A percentile compares a stretch with the other conserved stretches of the same genome.
phyloP scores from a whole-genome alignment of 2,888 invertebrate genomes.

The Meteorus colon region DNA sequence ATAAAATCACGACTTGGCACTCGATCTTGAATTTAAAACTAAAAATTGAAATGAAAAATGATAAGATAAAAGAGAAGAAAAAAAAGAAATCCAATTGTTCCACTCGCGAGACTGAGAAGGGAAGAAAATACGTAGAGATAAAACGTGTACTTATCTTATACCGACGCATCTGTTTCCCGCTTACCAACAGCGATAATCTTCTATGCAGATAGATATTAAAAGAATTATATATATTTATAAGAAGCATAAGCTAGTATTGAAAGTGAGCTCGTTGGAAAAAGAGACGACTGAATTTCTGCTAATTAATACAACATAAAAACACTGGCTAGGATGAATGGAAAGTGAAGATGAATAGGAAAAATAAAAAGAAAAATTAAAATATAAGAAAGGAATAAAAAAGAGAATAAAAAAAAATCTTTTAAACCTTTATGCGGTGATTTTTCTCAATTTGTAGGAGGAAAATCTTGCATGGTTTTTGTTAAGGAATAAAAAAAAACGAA shows the following conservation, averaged over 20 bases:
- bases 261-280: constrained; percentile 4
- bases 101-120: constrained; percentile 1
- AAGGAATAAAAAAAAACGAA: constrained; percentile 47
- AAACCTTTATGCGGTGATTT: constrained; percentile 1
- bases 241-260: neutral
- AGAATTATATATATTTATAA: neutral
- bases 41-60: neutral
- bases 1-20: constrained; percentile 37
- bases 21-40: neutral
- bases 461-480: constrained; percentile 12
- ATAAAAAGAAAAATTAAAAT: constrained; percentile 2
- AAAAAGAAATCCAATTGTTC: constrained; percentile 12
- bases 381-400: constrained; percentile 4
- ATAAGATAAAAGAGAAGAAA: constrained; percentile 6
- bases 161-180: constrained; percentile 39
- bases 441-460: constrained; percentile 20
- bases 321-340: neutral
- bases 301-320: constrained; percentile 27
- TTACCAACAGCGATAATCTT: constrained; percentile 35
- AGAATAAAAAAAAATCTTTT: neutral
- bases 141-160: constrained; percentile 25
- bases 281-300: constrained; percentile 19
- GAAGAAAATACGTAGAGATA: constrained; percentile 15
- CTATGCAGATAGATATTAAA: constrained; percentile 23
- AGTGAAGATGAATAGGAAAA: constrained; percentile 11